Percentiles rank a stretch among this genome's conserved stretches.
Evolutionary conservation across 1,140 invertebrate species (phyloP).

Genomic region (Drosophila ercepeae): DNA sequence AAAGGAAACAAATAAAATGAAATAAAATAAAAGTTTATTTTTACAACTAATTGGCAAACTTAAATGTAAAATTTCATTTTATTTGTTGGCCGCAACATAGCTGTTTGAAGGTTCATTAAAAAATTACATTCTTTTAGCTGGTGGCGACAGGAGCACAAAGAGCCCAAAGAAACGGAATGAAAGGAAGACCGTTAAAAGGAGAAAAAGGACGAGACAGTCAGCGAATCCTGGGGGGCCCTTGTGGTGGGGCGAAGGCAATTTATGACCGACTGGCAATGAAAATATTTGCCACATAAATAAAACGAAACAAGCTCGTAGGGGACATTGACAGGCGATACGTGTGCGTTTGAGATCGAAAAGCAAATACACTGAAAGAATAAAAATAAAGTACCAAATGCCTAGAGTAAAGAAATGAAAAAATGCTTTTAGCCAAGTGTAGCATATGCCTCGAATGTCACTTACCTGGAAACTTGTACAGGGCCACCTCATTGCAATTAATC

Average conservation of each 20-base stretch:
- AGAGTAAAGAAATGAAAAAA: no score
- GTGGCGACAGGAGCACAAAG: conserved; percentile 36
- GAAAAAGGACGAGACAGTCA: not conserved
- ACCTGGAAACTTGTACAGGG: conserved; percentile 87
- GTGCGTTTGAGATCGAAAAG: not conserved
- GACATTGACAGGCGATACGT: conserved; percentile 34
- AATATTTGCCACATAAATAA: conserved; percentile 79
- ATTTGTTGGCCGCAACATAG: conserved; percentile 64
- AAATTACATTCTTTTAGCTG: conserved; percentile 64
- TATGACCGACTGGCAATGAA: conserved; percentile 65
- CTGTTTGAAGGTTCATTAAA: conserved; percentile 77
- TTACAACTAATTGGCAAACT: conserved; percentile 83
- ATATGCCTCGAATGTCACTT: conserved; percentile 36
- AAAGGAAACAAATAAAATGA: conserved; percentile 46
- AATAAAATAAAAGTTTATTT: conserved; percentile 67
- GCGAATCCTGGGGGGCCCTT: conserved; percentile 2
- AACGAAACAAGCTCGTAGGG: conserved; percentile 49
- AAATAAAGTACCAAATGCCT: no score
- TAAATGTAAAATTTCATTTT: conserved; percentile 83
- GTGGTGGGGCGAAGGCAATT: conserved; percentile 49
- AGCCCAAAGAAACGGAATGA: not conserved
- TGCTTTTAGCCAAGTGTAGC: not conserved
- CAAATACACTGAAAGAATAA: not conserved
- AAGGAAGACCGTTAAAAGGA: not conserved
- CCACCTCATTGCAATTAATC: conserved; percentile 87